Percentiles rank a stretch among this genome's conserved stretches.
Evolutionary conservation across 2,888 invertebrate species (phyloP).

Genomic region (Artemia sp.): DNA sequence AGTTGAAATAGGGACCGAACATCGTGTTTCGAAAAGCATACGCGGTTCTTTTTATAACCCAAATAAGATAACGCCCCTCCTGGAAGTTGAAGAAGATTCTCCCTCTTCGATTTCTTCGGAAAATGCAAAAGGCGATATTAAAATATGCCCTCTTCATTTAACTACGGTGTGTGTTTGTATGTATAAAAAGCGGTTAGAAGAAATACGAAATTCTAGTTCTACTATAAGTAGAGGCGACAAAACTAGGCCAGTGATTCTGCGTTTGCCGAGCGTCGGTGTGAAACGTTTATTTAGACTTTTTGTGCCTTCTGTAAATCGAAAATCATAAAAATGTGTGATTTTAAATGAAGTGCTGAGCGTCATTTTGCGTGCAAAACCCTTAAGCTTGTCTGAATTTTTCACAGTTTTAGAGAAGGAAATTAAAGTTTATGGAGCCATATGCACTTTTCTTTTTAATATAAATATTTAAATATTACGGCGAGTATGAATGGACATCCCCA

Average conservation of each 20-base stretch:
- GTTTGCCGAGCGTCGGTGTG: conserved; percentile 6
- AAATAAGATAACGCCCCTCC: neutral
- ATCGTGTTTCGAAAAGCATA: neutral
- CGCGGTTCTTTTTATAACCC: conserved; percentile 1
- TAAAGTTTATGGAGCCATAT: no score
- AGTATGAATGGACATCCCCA: no score
- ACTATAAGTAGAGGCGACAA: neutral
- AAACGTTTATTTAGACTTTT: conserved; percentile 9
- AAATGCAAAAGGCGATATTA: neutral
- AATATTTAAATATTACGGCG: no score
- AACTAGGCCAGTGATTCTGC: neutral
- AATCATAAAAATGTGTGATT: neutral
- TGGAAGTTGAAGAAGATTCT: conserved; percentile 2
- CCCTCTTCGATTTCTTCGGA: neutral
- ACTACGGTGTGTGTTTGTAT: conserved; percentile 12
- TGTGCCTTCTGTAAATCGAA: neutral
- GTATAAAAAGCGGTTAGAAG: neutral
- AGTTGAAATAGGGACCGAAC: neutral
- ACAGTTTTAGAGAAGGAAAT: no score
- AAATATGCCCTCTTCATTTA: neutral
- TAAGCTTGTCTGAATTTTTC: no score
- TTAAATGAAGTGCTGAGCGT: no score
- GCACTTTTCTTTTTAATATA: no score
- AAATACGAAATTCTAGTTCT: neutral
- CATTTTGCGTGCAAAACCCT: no score